These are phyloP conservation scores for Choloepus hoffmanni DNA, from an alignment of 2,113 vertebrate genomes.

Conservation along the genomic window DNA sequence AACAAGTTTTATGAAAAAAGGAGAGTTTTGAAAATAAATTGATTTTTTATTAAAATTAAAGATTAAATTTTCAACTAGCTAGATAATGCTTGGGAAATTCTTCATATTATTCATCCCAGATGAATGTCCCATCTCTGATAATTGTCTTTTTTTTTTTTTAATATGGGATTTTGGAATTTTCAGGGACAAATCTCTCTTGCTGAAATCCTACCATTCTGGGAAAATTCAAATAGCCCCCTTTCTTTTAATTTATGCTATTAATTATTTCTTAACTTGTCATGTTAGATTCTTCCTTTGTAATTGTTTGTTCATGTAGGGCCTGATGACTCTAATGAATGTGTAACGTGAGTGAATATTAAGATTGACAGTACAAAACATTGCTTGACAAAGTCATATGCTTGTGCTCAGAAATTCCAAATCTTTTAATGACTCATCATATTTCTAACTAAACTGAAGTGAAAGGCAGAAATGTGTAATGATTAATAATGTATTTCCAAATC, in stretches of 20 bases:
- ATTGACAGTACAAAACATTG: slow-evolving; percentile 32
- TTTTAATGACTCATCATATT: slow-evolving; percentile 52
- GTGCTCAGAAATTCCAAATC: background rate
- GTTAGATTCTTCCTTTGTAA: slow-evolving; percentile 59
- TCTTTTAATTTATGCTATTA: slow-evolving; percentile 43
- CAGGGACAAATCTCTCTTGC: background rate
- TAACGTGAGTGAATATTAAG: slow-evolving; percentile 34
- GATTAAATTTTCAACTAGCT: background rate
- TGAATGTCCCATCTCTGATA: background rate
- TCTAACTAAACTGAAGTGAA: slow-evolving; percentile 62
- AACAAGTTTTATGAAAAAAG: background rate
- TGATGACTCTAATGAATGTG: slow-evolving; percentile 35
- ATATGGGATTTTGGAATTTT: background rate
- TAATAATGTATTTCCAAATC: background rate
- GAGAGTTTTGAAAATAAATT: background rate
- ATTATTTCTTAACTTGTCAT: slow-evolving; percentile 52
- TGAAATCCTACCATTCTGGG: background rate
- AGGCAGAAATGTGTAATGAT: slow-evolving; percentile 20
- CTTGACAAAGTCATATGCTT: slow-evolving; percentile 34
- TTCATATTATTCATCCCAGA: background rate
- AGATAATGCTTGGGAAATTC: background rate
- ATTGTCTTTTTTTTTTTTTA: background rate
- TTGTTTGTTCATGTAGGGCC: slow-evolving; percentile 56
- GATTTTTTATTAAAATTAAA: slow-evolving; percentile 1
- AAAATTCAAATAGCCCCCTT: background rate